Evolutionary conservation across 2,113 vertebrate species (phyloP).

Genomic region (Sebastes schlegelii): DNA sequence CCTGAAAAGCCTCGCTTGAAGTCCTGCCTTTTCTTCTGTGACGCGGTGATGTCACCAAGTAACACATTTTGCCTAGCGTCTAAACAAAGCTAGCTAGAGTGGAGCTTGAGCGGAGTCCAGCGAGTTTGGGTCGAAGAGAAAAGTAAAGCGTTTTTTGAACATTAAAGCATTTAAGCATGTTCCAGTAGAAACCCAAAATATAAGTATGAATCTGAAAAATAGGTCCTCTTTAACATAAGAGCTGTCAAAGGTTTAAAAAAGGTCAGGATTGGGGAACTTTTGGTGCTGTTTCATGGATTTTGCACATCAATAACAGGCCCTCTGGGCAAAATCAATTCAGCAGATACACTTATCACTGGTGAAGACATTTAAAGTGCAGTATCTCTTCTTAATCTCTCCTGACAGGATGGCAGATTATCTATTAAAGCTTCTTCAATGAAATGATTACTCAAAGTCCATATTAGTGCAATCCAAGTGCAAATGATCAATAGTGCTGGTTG

Average conservation of each 20-base stretch:
- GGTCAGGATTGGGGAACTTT: neutral
- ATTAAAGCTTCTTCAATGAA: neutral
- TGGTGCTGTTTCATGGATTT: neutral
- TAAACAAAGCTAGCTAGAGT: no score
- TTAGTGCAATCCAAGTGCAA: neutral
- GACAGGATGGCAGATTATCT: neutral
- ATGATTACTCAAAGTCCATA: constrained; percentile 40
- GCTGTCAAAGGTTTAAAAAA: neutral
- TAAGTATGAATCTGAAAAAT: no score
- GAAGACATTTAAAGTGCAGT: neutral
- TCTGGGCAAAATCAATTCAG: neutral
- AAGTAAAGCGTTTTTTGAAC: no score
- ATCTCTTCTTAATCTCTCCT: neutral
- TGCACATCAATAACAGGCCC: neutral
- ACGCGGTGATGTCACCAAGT: no score
- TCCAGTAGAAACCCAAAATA: no score
- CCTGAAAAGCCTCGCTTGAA: no score
- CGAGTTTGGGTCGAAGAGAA: no score
- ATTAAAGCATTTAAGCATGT: no score
- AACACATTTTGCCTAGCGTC: no score
- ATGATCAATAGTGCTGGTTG: constrained; percentile 14
- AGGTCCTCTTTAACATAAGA: neutral
- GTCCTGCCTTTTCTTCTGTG: no score
- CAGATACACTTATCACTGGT: neutral
- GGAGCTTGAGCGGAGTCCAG: no score